A percentile compares a stretch with the other conserved stretches of the same genome.
Evolutionary conservation across 2,797 vertebrate genomes (phyloP).

Genomic region (Oryzias dopingdopingensis): DNA sequence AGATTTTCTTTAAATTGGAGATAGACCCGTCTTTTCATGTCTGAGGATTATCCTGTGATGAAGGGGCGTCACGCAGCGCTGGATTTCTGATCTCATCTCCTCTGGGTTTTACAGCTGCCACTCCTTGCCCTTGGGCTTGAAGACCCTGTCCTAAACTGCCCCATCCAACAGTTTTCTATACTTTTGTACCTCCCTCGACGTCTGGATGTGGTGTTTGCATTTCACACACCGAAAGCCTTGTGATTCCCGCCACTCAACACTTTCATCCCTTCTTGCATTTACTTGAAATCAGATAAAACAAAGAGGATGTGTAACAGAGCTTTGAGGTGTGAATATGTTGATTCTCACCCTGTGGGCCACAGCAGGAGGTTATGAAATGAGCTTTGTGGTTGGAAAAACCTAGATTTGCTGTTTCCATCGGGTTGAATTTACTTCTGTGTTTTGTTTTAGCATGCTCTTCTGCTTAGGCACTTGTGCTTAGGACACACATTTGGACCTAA

Average conservation of each 20-base stretch:
- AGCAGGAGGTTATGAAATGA: constrained; percentile 48
- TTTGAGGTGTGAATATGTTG: constrained; percentile 60
- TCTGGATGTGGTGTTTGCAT: constrained; percentile 13
- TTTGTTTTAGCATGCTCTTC: neutral
- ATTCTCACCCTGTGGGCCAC: constrained; percentile 55
- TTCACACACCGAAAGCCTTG: constrained; percentile 20
- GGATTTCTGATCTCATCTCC: constrained; percentile 63
- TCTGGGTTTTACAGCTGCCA: constrained; percentile 35
- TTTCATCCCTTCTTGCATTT: constrained; percentile 6
- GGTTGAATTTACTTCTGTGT: constrained; percentile 14
- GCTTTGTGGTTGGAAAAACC: constrained; percentile 19
- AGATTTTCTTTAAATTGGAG: constrained; percentile 61
- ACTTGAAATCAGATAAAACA: constrained; percentile 49
- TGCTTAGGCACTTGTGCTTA: too few species aligned
- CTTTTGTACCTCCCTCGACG: constrained; percentile 1
- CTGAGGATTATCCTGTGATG: constrained; percentile 66
- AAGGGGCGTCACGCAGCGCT: constrained; percentile 58
- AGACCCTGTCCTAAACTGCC: constrained; percentile 32
- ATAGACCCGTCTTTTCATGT: constrained; percentile 64
- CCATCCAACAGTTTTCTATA: constrained; percentile 8
- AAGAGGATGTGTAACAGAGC: constrained; percentile 38
- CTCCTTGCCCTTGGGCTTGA: constrained; percentile 51
- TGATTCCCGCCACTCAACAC: constrained; percentile 21
- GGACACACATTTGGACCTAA: constrained; percentile 39
- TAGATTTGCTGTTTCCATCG: constrained; percentile 2